These are phyloP conservation scores for Ditula angustiorana DNA, from an alignment of 2,888 invertebrate species.

Conservation along the genomic window DNA sequence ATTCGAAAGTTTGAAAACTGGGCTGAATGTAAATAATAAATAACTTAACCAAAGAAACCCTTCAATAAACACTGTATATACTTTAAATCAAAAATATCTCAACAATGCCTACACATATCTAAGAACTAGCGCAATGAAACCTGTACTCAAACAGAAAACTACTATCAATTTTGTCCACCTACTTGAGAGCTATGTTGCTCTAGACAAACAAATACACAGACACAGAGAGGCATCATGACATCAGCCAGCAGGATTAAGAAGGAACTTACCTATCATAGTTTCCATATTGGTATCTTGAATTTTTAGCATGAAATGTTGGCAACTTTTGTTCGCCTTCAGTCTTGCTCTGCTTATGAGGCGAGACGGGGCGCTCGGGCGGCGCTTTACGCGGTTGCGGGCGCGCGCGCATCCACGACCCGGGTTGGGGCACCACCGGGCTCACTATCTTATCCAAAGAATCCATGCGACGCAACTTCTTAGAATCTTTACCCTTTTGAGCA, in stretches of 20 bases:
- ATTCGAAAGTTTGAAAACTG: too few species aligned
- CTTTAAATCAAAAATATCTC: too few species aligned
- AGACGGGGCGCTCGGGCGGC: slow-evolving; percentile 78
- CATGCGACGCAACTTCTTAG: slow-evolving; percentile 87
- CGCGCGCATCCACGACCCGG: slow-evolving; percentile 92
- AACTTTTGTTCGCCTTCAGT: slow-evolving; percentile 76
- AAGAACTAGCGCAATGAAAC: too few species aligned
- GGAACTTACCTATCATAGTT: slow-evolving; percentile 93
- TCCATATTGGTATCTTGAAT: slow-evolving; percentile 95
- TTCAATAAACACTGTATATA: too few species aligned
- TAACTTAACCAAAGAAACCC: too few species aligned
- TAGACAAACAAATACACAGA: too few species aligned
- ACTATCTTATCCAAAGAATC: slow-evolving; percentile 95
- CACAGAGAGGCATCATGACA: too few species aligned
- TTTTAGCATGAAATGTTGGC: slow-evolving; percentile 90
- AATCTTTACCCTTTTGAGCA: slow-evolving; percentile 80
- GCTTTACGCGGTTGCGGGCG: slow-evolving; percentile 67
- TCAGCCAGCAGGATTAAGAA: not conserved
- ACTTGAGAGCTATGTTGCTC: too few species aligned
- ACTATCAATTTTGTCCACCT: too few species aligned
- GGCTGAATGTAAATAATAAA: not conserved
- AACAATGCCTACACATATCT: too few species aligned
- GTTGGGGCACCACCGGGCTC: slow-evolving; percentile 96
- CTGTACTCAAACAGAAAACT: too few species aligned
- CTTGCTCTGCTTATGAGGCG: slow-evolving; percentile 71